Conservation (phyloP, 2,113 vertebrate species). For the Zingel zingel region DNA sequence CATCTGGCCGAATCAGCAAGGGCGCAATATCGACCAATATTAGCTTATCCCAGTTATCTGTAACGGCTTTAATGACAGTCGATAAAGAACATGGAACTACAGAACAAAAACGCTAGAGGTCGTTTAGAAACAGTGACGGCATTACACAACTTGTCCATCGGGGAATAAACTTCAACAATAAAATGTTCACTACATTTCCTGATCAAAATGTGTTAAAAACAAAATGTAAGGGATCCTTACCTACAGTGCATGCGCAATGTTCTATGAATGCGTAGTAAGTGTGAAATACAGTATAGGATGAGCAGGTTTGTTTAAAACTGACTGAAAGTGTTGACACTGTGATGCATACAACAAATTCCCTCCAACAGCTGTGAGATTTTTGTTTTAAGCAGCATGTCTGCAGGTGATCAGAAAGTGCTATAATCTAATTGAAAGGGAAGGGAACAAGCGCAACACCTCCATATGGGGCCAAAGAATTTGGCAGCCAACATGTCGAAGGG, state of each 20-base stretch:
- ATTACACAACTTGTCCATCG: not conserved
- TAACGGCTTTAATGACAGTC: not conserved
- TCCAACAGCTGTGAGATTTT: slow-evolving; percentile 27
- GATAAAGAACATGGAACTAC: not conserved
- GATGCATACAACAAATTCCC: not conserved
- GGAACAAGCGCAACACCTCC: slow-evolving; percentile 68
- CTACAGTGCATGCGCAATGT: not conserved
- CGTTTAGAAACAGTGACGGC: not conserved
- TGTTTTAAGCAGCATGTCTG: slow-evolving; percentile 43
- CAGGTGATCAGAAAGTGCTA: slow-evolving; percentile 65
- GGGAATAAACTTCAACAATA: not conserved
- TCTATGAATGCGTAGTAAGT: not conserved
- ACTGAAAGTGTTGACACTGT: not conserved
- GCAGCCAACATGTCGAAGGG: slow-evolving; percentile 52
- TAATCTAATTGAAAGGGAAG: slow-evolving; percentile 61
- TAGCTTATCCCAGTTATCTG: not conserved
- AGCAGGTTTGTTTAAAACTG: not conserved
- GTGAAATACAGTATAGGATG: not conserved
- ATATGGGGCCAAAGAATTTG: slow-evolving; percentile 58
- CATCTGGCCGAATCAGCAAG: not conserved
- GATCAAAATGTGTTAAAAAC: not conserved
- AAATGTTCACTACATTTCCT: not conserved
- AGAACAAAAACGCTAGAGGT: not conserved
- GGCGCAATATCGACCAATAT: not conserved
- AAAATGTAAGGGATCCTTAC: not conserved